Evolutionary conservation across 2,797 vertebrate genomes (phyloP).

Genomic region (Thunnus albacares): DNA sequence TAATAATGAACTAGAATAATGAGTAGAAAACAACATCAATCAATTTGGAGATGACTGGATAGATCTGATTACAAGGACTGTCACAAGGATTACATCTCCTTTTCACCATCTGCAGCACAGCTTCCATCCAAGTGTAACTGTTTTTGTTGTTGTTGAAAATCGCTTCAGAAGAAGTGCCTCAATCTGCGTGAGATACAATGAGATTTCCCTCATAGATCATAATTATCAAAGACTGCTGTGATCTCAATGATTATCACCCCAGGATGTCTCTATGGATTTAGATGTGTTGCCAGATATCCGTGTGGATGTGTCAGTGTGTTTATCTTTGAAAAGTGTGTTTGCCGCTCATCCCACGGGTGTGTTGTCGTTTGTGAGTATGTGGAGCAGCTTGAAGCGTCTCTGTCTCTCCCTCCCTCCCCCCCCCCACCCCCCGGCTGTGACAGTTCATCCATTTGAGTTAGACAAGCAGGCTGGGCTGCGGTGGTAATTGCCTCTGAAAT

Average conservation of each 20-base stretch:
- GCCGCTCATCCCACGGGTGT: constrained; percentile 47
- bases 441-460: constrained; percentile 84
- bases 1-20: constrained; percentile 10
- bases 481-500: constrained; percentile 86
- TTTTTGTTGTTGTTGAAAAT: constrained; percentile 62
- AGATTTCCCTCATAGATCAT: constrained; percentile 51
- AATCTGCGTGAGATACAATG: constrained; percentile 41
- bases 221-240: constrained; percentile 58
- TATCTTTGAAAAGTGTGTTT: constrained; percentile 44
- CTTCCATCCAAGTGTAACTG: constrained; percentile 57
- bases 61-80: constrained; percentile 25
- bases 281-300: constrained; percentile 41
- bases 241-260: constrained; percentile 65
- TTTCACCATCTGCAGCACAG: constrained; percentile 75
- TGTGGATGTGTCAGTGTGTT: constrained; percentile 33
- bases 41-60: constrained; percentile 22
- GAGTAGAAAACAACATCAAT: constrained; percentile 18
- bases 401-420: constrained; percentile 5
- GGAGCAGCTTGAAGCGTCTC: constrained; percentile 64
- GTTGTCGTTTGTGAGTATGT: constrained; percentile 68
- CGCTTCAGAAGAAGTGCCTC: constrained; percentile 26
- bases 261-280: constrained; percentile 51
- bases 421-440: constrained; percentile 57
- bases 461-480: constrained; percentile 64
- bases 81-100: constrained; percentile 75